A percentile compares a stretch with the other conserved stretches of the same genome.
Conservation (phyloP, 2,888 invertebrate genomes). For the Willowsia nigromaculata region DNA sequence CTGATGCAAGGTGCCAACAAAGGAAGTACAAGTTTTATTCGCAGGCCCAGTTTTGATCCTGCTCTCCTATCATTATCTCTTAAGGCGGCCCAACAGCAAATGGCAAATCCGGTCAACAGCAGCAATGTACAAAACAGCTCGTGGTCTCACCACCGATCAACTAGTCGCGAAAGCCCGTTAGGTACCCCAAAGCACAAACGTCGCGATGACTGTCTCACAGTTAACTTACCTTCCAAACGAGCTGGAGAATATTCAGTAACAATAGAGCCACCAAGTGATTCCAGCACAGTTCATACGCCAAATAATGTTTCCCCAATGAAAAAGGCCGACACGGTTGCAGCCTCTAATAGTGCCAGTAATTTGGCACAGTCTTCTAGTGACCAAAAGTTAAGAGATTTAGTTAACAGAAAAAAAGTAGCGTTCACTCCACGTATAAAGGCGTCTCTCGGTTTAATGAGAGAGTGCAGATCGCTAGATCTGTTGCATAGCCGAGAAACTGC, state of each 20-base stretch:
- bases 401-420: conserved; percentile 57
- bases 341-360: conserved; percentile 78
- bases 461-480: conserved; percentile 86
- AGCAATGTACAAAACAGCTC: conserved; percentile 52
- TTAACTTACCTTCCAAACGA: neutral
- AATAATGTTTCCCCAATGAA: conserved; percentile 58
- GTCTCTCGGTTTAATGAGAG: conserved; percentile 81
- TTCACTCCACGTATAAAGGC: conserved; percentile 72
- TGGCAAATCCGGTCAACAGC: conserved; percentile 18
- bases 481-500: conserved; percentile 80
- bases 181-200: conserved; percentile 52
- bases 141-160: conserved; percentile 63
- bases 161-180: conserved; percentile 63
- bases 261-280: conserved; percentile 78
- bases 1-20: conserved; percentile 44
- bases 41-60: conserved; percentile 78
- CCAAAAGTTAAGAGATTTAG: conserved; percentile 39
- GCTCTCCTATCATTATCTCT: conserved; percentile 76
- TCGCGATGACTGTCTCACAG: conserved; percentile 36
- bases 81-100: conserved; percentile 75
- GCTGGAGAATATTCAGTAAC: conserved; percentile 77
- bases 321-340: conserved; percentile 83
- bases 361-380: conserved; percentile 68
- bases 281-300: conserved; percentile 72
- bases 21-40: conserved; percentile 74